Evolutionary conservation across 2,888 invertebrate genomes (phyloP), one percentile per base, ranked within the genome.

Genomic region (Philereme vetulata): DNA sequence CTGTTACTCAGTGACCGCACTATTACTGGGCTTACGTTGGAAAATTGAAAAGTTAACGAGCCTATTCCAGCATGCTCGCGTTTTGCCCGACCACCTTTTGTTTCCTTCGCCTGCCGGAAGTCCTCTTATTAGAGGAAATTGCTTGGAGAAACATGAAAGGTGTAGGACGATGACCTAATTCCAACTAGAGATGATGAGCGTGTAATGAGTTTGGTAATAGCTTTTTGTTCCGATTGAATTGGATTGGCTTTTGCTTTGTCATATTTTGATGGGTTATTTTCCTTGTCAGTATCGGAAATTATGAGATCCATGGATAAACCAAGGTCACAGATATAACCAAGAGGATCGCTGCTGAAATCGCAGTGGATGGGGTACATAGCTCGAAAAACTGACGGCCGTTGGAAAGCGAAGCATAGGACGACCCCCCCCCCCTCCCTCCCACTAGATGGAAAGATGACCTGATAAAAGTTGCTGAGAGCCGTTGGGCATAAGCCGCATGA

Each of bases 21-120:
- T 77, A 78, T 80, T 78, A 80, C 77, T 66, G 71, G 75, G 81
- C 86, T 81, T 82, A 82, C 76, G 82, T 80, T 73, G 78, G 87
- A 86, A 89, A 89, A 89, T 90, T 89, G 88, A 90, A 89, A 89
- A 88, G 88, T 86, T 89, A 89, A 90, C 88, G 85, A 88, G 89
- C 87, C 86, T 84, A 85, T 86, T 85, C 75, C 80, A 82, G 72
- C 78, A 72, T 68, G 79, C 78, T 78, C 76, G 82, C 78, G 83
- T 80, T 80, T 74, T 74, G 61, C 78, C 72, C 81, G 72, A 81
- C 84, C 80, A 82, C 85, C 84, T 87, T 85, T 84, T 86, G 86
- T 86, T 85, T 77, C 70, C 66, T 52, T 66, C 60, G 66, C 62
- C 44, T 65, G 70, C 70, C 83, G 81, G 84, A 86, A 84, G 80